Conservation (phyloP, 2,113 vertebrate genomes). For the Etheostoma spectabile region DNA sequence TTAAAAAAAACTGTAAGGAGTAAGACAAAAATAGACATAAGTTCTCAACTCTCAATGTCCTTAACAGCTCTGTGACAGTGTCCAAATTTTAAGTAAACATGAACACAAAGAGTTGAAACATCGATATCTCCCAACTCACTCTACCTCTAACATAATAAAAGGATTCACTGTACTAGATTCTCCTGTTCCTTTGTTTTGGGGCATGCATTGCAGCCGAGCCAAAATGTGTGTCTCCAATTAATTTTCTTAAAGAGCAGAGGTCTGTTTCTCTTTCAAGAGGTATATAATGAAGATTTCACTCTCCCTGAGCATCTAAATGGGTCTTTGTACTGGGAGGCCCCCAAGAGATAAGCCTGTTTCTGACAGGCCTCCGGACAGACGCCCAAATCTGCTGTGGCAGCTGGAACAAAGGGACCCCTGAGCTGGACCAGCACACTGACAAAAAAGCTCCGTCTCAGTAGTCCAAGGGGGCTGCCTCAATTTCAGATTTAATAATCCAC, state of each 20-base stretch:
- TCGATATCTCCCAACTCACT: neutral
- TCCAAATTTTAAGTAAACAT: neutral
- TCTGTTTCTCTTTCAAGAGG: conserved; percentile 68
- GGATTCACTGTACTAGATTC: conserved; percentile 32
- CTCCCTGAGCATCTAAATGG: conserved; percentile 75
- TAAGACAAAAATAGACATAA: neutral
- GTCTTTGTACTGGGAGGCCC: conserved; percentile 79
- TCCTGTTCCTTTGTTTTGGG: conserved; percentile 29
- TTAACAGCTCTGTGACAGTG: neutral
- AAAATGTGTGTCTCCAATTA: conserved; percentile 65
- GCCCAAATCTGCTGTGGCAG: conserved; percentile 83
- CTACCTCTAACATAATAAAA: conserved; percentile 8
- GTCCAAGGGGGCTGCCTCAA: conserved; percentile 54
- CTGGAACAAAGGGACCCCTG: conserved; percentile 80
- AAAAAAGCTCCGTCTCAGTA: conserved; percentile 61
- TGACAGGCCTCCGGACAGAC: conserved; percentile 81
- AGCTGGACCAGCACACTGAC: conserved; percentile 64
- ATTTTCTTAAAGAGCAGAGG: conserved; percentile 64
- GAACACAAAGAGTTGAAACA: conserved; percentile 1
- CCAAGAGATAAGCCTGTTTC: conserved; percentile 83
- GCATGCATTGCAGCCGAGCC: conserved; percentile 14
- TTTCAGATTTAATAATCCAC: conserved; percentile 62
- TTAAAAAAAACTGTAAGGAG: neutral
- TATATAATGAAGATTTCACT: conserved; percentile 84
- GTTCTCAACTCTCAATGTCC: neutral